These are phyloP conservation scores for Phallusia fumigata DNA, from an alignment of 23 tunicate genomes.

Conservation along the genomic window DNA sequence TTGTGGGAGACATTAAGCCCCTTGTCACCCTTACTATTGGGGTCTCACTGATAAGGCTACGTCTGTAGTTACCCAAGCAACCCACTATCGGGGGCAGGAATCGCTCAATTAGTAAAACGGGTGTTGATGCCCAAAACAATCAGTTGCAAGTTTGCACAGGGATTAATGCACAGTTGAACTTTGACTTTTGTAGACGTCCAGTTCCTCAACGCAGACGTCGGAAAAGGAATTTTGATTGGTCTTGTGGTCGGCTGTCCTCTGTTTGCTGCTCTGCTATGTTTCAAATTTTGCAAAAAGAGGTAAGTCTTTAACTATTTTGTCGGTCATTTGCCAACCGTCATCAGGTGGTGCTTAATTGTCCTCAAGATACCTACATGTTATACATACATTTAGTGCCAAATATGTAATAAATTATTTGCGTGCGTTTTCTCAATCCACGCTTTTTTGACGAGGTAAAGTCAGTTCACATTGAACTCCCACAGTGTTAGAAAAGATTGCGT, in stretches of 20 bases:
- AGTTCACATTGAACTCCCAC: too few species aligned
- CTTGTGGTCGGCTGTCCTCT: not conserved
- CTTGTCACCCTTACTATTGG: not conserved
- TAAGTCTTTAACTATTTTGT: not conserved
- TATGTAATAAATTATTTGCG: too few species aligned
- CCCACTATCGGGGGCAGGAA: not conserved
- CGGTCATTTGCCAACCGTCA: too few species aligned
- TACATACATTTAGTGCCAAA: too few species aligned
- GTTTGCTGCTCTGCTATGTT: not conserved
- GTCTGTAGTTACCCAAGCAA: not conserved
- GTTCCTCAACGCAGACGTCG: not conserved
- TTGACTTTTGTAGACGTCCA: not conserved
- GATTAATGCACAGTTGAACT: conserved; percentile 1
- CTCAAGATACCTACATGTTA: too few species aligned
- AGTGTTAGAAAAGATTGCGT: too few species aligned
- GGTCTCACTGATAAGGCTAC: not conserved
- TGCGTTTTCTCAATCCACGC: too few species aligned
- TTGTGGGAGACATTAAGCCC: not conserved
- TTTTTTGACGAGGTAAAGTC: too few species aligned
- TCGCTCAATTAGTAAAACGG: not conserved
- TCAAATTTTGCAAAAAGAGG: not conserved
- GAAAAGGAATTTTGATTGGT: conserved; percentile 4
- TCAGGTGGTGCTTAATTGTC: too few species aligned
- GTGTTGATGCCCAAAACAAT: not conserved
- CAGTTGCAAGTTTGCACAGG: not conserved